Percentiles rank a stretch among this genome's conserved stretches.
These are phyloP conservation scores for Oxystoma pomonae DNA, from an alignment of 2,888 invertebrate species.

Conservation along the genomic window DNA sequence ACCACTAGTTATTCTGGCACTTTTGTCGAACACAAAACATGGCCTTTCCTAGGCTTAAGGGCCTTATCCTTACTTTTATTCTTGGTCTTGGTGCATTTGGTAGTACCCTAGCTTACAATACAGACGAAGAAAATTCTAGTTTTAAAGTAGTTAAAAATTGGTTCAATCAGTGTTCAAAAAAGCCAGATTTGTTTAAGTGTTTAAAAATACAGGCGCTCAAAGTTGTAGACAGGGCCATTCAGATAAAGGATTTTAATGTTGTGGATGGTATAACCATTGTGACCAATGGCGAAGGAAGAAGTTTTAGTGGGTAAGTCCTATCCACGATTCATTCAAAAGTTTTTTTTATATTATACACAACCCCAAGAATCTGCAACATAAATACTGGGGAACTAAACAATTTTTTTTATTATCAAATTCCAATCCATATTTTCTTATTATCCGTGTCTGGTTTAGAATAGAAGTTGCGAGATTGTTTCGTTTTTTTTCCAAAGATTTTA, in stretches of 20 bases:
- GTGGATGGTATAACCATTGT: slow-evolving; percentile 60
- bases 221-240: slow-evolving; percentile 60
- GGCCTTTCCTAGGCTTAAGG: not conserved
- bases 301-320: slow-evolving; percentile 11
- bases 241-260: slow-evolving; percentile 58
- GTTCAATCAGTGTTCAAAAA: slow-evolving; percentile 60
- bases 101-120: not conserved
- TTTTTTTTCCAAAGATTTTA: too few relatives aligned
- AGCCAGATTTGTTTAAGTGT: slow-evolving; percentile 64
- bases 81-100: not conserved
- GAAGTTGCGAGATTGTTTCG: too few relatives aligned
- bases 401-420: too few relatives aligned
- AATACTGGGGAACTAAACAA: too few relatives aligned
- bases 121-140: not conserved
- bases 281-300: slow-evolving; percentile 39
- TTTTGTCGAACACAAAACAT: not conserved
- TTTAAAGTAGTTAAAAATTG: slow-evolving; percentile 40
- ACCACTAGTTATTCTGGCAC: not conserved
- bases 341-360: too few relatives aligned
- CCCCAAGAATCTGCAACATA: too few relatives aligned
- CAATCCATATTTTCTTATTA: too few relatives aligned
- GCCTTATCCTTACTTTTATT: not conserved
- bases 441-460: too few relatives aligned
- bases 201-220: slow-evolving; percentile 67
- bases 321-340: not conserved